phyloP scores from a whole-genome alignment of 1,140 invertebrate species.

The Stenopsyche tienmushanensis region DNA sequence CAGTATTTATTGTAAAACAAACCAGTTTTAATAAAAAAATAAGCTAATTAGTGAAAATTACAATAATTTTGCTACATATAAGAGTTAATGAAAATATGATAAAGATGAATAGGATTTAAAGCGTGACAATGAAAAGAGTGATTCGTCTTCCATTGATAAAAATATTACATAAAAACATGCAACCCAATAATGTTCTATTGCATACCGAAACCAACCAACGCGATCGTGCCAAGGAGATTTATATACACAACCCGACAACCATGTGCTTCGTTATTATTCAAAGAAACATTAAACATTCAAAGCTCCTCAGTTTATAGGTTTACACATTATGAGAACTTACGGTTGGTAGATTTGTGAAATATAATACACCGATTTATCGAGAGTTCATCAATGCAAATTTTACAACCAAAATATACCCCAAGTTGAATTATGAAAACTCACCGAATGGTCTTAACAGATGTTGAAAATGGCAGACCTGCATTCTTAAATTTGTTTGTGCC shows the following conservation, averaged over 20 bases:
- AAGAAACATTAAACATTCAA: too few relatives aligned
- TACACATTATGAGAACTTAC: not conserved
- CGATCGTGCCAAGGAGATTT: not conserved
- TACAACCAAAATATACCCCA: not conserved
- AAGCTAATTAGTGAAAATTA: too few relatives aligned
- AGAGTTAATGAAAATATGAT: too few relatives aligned
- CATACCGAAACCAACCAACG: not conserved
- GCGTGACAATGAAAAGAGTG: not conserved
- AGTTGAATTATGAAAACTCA: constrained; percentile 47
- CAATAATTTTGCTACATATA: too few relatives aligned
- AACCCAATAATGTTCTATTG: not conserved
- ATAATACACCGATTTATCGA: too few relatives aligned
- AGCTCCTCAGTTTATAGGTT: not conserved
- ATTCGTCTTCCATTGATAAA: not conserved
- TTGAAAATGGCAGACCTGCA: constrained; percentile 60
- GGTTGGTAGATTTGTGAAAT: not conserved
- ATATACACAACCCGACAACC: not conserved
- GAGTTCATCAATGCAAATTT: not conserved
- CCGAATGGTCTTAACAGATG: constrained; percentile 56
- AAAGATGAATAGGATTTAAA: not conserved
- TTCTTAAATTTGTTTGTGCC: constrained; percentile 44
- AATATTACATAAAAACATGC: not conserved
- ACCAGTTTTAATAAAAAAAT: too few relatives aligned
- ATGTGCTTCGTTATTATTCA: not conserved
- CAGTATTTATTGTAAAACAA: too few relatives aligned